Conservation (phyloP, 2,797 vertebrate genomes). For the Girardinus metallicus region DNA sequence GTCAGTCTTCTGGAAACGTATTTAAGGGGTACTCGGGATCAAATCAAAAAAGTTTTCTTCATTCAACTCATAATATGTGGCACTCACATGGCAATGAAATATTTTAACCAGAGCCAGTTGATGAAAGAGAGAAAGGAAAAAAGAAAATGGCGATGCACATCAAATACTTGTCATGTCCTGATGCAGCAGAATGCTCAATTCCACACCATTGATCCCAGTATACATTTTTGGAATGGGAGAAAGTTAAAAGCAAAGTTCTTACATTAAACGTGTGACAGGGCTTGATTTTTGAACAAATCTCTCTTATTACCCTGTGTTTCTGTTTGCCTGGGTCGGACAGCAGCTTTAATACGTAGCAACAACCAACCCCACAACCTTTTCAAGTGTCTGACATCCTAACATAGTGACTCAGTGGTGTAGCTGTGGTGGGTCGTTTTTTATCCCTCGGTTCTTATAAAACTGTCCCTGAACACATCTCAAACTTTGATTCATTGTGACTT, state of each 20-base stretch:
- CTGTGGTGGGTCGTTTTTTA: background rate
- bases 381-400: background rate
- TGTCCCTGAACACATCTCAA: background rate
- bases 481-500: background rate
- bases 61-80: too few species aligned
- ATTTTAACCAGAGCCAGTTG: background rate
- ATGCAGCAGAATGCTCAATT: background rate
- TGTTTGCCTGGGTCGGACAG: background rate
- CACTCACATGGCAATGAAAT: background rate
- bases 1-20: too few species aligned
- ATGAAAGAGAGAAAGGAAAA: background rate
- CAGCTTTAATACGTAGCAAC: background rate
- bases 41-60: too few species aligned
- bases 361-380: background rate
- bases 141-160: background rate
- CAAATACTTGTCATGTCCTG: background rate
- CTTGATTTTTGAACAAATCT: background rate
- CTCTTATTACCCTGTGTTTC: background rate
- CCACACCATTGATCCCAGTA: background rate
- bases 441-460: too few species aligned
- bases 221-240: background rate
- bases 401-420: background rate
- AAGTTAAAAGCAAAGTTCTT: background rate
- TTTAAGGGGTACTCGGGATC: too few species aligned
- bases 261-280: background rate